A percentile compares a stretch with the other conserved stretches of the same genome.
Evolutionary conservation across 2,797 vertebrate species (phyloP).

Genomic region (Phalloptychus januarius): DNA sequence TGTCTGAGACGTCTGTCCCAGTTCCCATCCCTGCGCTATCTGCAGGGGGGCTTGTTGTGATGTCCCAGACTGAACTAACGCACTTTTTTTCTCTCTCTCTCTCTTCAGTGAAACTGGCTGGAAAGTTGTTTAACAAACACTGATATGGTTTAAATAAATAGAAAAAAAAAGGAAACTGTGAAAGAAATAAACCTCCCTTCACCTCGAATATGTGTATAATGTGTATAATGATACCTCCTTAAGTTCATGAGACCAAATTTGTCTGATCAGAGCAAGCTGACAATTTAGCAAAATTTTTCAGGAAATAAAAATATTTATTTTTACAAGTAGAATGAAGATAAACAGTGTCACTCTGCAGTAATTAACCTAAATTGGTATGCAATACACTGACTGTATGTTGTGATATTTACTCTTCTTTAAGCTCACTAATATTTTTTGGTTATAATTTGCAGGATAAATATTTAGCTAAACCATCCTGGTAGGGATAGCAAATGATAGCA

Average conservation of each 20-base stretch:
- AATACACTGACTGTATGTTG: not conserved
- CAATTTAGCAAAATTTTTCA: not conserved
- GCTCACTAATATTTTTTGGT: not conserved
- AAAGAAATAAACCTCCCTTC: not conserved
- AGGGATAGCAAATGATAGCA: not conserved
- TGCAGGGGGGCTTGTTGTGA: slow-evolving; percentile 58
- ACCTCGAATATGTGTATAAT: not conserved
- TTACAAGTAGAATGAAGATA: not conserved
- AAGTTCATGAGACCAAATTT: not conserved
- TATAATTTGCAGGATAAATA: not conserved
- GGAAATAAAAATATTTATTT: not conserved
- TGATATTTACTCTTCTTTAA: not conserved
- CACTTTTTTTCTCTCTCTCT: slow-evolving; percentile 22
- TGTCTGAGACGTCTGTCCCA: slow-evolving; percentile 77
- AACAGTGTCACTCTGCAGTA: not conserved
- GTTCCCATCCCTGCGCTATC: slow-evolving; percentile 75
- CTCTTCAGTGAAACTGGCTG: slow-evolving; percentile 5
- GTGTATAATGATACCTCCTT: not conserved
- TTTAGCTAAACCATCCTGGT: not conserved
- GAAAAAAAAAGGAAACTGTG: not conserved
- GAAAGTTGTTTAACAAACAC: slow-evolving; percentile 15
- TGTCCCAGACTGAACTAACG: slow-evolving; percentile 42
- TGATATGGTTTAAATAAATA: not conserved
- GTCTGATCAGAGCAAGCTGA: not conserved
- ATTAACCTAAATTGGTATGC: not conserved